A percentile compares a stretch with the other conserved stretches of the same genome.
Conservation (phyloP, 2,113 vertebrate species). For the pig (Sus scrofa) region DNA sequence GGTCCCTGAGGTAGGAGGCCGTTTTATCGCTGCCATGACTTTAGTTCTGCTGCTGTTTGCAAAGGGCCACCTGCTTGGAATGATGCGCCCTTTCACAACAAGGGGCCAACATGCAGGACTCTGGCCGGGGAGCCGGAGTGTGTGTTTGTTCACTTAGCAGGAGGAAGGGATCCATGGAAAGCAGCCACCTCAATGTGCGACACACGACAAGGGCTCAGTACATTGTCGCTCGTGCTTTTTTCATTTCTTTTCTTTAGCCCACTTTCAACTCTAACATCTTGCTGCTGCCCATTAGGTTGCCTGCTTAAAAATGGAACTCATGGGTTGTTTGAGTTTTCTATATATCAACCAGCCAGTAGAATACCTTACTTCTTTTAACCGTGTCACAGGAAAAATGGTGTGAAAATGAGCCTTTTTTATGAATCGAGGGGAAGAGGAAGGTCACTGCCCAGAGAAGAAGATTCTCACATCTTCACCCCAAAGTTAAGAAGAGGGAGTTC, state of each 20-base stretch:
- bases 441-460: neutral
- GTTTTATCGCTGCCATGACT: neutral
- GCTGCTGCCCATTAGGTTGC: neutral
- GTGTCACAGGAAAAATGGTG: neutral
- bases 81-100: neutral
- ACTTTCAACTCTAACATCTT: neutral
- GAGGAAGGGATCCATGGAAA: neutral
- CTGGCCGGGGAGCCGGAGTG: no score
- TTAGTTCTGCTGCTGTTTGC: neutral
- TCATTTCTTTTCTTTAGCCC: no score
- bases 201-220: fast-evolving
- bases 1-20: neutral
- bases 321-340: neutral
- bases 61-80: neutral
- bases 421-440: neutral
- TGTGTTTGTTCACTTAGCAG: neutral
- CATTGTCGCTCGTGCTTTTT: neutral
- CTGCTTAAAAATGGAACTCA: slow-evolving; percentile 17
- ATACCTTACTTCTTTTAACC: slow-evolving; percentile 1
- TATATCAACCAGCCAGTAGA: neutral
- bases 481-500: neutral
- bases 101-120: neutral
- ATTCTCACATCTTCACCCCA: neutral
- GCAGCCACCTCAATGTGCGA: neutral
- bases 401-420: neutral